phyloP scores from a whole-genome alignment of 1,140 invertebrate genomes.

The Cotesia vestalis region DNA sequence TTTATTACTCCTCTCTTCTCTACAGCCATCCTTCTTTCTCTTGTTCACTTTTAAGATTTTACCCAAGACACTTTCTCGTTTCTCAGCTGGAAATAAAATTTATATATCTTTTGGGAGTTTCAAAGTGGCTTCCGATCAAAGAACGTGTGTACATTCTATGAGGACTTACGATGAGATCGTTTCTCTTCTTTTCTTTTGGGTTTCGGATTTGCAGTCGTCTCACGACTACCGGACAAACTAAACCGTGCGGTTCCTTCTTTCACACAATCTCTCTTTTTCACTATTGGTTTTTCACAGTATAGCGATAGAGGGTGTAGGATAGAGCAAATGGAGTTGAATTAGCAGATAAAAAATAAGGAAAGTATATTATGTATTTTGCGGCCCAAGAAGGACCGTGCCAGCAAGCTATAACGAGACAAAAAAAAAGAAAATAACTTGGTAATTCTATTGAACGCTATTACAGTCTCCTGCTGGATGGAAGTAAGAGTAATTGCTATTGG shows the following conservation, averaged over 20 bases:
- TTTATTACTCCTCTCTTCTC: not conserved
- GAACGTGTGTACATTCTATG: slow-evolving; percentile 3
- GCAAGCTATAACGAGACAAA: too few species aligned
- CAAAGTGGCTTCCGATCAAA: slow-evolving; percentile 22
- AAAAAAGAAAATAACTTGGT: too few species aligned
- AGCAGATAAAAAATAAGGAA: too few species aligned
- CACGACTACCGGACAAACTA: not conserved
- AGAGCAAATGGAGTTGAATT: too few species aligned
- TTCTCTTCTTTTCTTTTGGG: not conserved
- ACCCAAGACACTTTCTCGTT: not conserved
- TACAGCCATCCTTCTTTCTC: not conserved
- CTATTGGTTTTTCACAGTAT: not conserved
- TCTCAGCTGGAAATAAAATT: slow-evolving; percentile 27
- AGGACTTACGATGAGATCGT: not conserved
- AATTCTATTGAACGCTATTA: too few species aligned
- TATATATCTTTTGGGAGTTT: slow-evolving; percentile 23
- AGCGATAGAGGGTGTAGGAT: too few species aligned
- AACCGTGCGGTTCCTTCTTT: not conserved
- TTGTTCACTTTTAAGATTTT: not conserved
- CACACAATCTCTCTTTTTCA: not conserved
- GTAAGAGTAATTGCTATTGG: too few species aligned
- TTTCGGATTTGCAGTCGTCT: not conserved
- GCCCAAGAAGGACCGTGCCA: too few species aligned
- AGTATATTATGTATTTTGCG: too few species aligned
- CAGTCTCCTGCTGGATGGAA: too few species aligned